Evolutionary conservation across 2,888 invertebrate genomes (phyloP), one percentile per base, ranked within the genome.

Genomic region (Phyllotreta cruciferae): DNA sequence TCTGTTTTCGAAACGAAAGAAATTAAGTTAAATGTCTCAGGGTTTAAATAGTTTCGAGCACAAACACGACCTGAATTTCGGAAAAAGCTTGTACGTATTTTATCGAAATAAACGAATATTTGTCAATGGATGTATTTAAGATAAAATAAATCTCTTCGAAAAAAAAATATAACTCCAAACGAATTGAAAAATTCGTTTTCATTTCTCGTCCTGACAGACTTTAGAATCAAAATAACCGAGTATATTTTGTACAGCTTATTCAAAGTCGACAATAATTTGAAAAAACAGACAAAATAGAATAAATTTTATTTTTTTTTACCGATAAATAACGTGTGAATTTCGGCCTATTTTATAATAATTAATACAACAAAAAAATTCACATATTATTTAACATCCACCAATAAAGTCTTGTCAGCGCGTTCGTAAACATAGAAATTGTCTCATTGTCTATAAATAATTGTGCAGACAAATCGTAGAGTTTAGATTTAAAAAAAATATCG

Each of bases 401-500:
- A 34, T 42, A 14, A 8, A 39, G 35, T 39, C n/a, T 45, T 34
- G 45, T 10, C 45, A 42, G 38, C 42, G 41, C 35, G 34, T 54
- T 42, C 41, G 41, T 65, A 65, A 65, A 65, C 64, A 60, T 64
- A 61, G 61, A 64, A 57, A 63, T 24, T 24, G 24, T 24, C 24
- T 24, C 24, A 24, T 24, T 24, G 24, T 24, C 24, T 24, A 24
- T 66, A 50, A 61, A 35, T 65, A 44, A 57, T 41, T 67, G 60
- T 61, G 60, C 54, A 60, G 47, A 67, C 63, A 62, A 66, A 66
- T 56, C 67, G 67, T 71, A 65, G 24, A 24, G 24, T 57, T 56
- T 10, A 45, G 49, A 49, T 7, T 39, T 66, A 66, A 67, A 61
- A 56, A 56, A 63, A 67, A 67, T 64, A 64, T 70, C 69, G 70